These are phyloP conservation scores for Ommatoiulus sabulosus DNA, from an alignment of 2,888 invertebrate species.

Conservation along the genomic window DNA sequence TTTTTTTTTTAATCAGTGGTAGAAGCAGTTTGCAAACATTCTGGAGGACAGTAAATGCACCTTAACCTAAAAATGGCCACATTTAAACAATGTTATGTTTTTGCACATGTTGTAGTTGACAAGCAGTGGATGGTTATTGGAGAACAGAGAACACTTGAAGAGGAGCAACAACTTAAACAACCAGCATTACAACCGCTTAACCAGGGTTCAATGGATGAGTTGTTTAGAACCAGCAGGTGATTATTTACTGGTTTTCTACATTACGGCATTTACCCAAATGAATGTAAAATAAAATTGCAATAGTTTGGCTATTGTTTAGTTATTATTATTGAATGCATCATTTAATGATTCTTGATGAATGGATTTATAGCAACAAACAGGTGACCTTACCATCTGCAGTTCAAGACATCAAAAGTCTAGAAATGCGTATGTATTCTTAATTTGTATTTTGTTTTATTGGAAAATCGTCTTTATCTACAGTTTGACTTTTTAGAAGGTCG, in stretches of 20 bases:
- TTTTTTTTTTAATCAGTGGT: background rate
- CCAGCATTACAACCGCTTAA: background rate
- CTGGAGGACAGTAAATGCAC: background rate
- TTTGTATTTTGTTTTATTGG: background rate
- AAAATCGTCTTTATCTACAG: background rate
- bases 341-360: no score
- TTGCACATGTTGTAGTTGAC: background rate
- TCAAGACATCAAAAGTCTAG: background rate
- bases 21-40: background rate
- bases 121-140: background rate
- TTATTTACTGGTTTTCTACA: background rate
- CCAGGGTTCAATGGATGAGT: background rate
- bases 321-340: no score
- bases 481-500: background rate
- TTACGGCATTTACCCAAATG: no score
- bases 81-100: background rate
- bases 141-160: background rate
- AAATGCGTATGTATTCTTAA: background rate
- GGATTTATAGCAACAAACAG: background rate
- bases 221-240: background rate
- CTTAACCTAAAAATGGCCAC: background rate
- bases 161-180: background rate
- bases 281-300: no score
- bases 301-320: no score
- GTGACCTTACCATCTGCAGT: background rate